A percentile compares a stretch with the other conserved stretches of the same genome.
phyloP scores from a whole-genome alignment of 1,140 invertebrate species.

The Caenorhabditis inopinata region DNA sequence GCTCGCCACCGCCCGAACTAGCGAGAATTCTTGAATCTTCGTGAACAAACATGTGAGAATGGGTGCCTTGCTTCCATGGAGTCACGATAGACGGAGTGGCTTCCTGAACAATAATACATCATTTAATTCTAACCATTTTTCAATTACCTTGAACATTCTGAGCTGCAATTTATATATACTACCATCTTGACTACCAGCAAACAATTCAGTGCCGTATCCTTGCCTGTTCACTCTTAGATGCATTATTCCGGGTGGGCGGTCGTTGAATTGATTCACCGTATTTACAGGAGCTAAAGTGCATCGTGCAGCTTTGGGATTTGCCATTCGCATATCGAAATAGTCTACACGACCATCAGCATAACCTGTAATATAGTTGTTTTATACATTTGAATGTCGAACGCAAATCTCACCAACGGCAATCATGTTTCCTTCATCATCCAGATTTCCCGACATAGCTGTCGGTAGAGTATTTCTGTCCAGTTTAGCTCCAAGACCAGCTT shows the following conservation, averaged over 20 bases:
- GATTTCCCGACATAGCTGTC: conserved; percentile 25
- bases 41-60: conserved; percentile 20
- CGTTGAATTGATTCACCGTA: not conserved
- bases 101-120: not conserved
- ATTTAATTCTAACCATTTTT: too few relatives aligned
- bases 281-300: not conserved
- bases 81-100: not conserved
- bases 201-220: not conserved
- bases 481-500: conserved; percentile 7
- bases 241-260: not conserved
- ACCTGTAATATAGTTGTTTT: too few relatives aligned
- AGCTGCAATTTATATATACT: not conserved
- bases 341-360: not conserved
- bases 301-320: not conserved
- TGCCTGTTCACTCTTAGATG: not conserved
- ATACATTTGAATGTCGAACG: too few relatives aligned
- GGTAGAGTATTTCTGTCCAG: not conserved
- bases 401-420: not conserved
- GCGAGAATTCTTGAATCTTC: not conserved
- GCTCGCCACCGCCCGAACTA: not conserved
- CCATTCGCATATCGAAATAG: conserved; percentile 28
- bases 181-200: conserved; percentile 19
- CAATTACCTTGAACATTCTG: not conserved
- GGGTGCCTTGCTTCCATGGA: not conserved
- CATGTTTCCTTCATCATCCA: conserved; percentile 24